phyloP scores from a whole-genome alignment of 2,888 invertebrate genomes.

The Falcaria lacertinaria region DNA sequence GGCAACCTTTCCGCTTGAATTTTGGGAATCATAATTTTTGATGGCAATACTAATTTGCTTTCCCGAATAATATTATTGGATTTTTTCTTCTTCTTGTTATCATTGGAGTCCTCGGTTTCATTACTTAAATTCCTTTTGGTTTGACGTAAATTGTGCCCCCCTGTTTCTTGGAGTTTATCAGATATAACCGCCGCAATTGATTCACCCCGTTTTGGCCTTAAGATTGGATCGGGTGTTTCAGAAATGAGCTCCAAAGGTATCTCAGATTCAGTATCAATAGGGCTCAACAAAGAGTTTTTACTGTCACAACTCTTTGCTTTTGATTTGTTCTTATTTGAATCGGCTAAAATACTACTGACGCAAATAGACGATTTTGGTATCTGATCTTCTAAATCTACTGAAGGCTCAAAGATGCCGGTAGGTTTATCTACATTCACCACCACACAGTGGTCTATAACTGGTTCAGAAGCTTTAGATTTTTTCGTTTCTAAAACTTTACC shows the following conservation, averaged over 20 bases:
- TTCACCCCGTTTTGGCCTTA: slow-evolving; percentile 67
- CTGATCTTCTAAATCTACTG: slow-evolving; percentile 83
- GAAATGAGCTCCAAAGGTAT: slow-evolving; percentile 64
- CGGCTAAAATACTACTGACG: slow-evolving; percentile 51
- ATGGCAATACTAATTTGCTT: slow-evolving; percentile 66
- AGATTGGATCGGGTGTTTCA: slow-evolving; percentile 59
- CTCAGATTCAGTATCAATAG: slow-evolving; percentile 66
- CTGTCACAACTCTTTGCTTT: slow-evolving; percentile 44
- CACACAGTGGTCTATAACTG: slow-evolving; percentile 39
- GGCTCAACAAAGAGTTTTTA: slow-evolving; percentile 47
- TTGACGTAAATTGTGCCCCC: slow-evolving; percentile 70
- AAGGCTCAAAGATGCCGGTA: slow-evolving; percentile 85
- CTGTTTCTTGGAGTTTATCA: slow-evolving; percentile 70
- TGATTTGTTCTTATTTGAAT: slow-evolving; percentile 60
- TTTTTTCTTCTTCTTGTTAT: slow-evolving; percentile 69
- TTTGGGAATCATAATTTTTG: slow-evolving; percentile 62
- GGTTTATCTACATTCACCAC: slow-evolving; percentile 76
- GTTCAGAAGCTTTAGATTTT: slow-evolving; percentile 53
- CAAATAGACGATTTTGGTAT: slow-evolving; percentile 80
- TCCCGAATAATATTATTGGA: slow-evolving; percentile 62
- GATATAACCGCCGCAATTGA: slow-evolving; percentile 71
- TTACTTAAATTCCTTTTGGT: slow-evolving; percentile 61
- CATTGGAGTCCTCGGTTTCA: slow-evolving; percentile 58
- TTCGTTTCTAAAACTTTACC: slow-evolving; percentile 70
- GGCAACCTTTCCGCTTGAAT: slow-evolving; percentile 59